Evolutionary conservation across 2,888 invertebrate genomes (phyloP).

Genomic region (Tinea trinotella): DNA sequence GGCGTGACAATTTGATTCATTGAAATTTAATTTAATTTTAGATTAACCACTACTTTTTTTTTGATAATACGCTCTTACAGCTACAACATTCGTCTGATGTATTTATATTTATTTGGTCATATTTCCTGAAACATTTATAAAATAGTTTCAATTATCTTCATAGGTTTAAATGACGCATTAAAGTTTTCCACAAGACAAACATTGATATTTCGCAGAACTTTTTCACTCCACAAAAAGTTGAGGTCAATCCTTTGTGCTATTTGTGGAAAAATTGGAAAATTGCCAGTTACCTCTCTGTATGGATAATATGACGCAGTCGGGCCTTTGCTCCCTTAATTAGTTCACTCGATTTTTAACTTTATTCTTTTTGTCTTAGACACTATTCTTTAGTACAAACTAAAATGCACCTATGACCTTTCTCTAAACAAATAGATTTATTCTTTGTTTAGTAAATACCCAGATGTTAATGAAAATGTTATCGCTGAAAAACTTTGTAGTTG

Average conservation of each 20-base stretch:
- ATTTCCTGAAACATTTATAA: background rate
- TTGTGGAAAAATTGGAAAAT: slow-evolving; percentile 60
- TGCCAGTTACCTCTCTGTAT: slow-evolving; percentile 44
- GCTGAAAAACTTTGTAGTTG: background rate
- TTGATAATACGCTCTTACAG: no score
- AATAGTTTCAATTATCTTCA: background rate
- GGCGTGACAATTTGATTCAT: no score
- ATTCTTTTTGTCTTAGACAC: slow-evolving; percentile 10
- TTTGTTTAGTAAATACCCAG: slow-evolving; percentile 40
- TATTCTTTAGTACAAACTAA: background rate
- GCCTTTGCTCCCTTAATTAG: slow-evolving; percentile 43
- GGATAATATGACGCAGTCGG: slow-evolving; percentile 50
- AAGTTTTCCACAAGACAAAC: background rate
- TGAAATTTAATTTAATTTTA: no score
- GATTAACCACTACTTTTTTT: no score
- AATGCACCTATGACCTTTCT: background rate
- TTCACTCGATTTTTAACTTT: slow-evolving; percentile 29
- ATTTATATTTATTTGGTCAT: no score
- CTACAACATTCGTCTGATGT: no score
- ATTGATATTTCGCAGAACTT: slow-evolving; percentile 62
- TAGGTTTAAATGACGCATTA: background rate
- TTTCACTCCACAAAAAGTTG: slow-evolving; percentile 41
- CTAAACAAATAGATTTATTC: slow-evolving; percentile 25
- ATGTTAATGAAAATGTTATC: slow-evolving; percentile 25
- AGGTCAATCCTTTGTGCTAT: slow-evolving; percentile 71